Evolutionary conservation across 2,797 vertebrate species (phyloP), one percentile per base, ranked within the genome.

Genomic region (Crenichthys baileyi): DNA sequence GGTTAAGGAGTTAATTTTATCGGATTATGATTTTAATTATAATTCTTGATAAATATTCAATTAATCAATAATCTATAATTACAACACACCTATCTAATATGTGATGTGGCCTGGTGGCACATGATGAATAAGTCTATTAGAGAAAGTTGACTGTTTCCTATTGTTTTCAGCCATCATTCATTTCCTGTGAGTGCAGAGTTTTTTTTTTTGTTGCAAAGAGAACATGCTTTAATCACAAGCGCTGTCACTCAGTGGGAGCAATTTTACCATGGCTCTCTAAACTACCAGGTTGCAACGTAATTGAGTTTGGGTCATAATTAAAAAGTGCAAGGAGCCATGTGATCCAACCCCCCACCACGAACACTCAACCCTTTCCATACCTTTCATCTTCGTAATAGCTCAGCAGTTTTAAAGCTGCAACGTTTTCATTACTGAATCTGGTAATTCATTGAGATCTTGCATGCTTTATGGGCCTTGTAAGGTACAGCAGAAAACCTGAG

Each of bases 221-320:
- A 87, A 87, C 90, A 84, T 84, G 88, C 85, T 92, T 88, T 94
- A 92, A 95, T 90, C 88, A 87, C 79, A 89, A 83, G 87, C 70
- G 83, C 87, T 91, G 90, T 93, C 90, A 90, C 86, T 92, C 29
- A 18, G 84, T 81, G 78, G 77, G 79, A 90, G 87, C 80, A 88
- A 90, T 91, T 93, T 94, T 36, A 85, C 85, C 82, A 73, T 85
- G 73, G 70, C 80, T 87, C 78, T 75, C 88, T 77, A 86, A 92
- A 92, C 88, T 87, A 89, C 87, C 88, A 90, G 90, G 90, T 90
- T 89, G 77, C 82, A 84, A 86, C 81, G 90, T 95, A 92, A 95
- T 95, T 94, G 85, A 94, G 94, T 95, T 94, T 92, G 73, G 87
- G 79, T 83, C 88, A 85, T 94, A 94, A 95, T 94, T 95, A 93